Percentiles rank a stretch among this genome's conserved stretches.
These are phyloP conservation scores for Rhyacophila evoluta DNA, from an alignment of 2,888 invertebrate species.

Conservation along the genomic window DNA sequence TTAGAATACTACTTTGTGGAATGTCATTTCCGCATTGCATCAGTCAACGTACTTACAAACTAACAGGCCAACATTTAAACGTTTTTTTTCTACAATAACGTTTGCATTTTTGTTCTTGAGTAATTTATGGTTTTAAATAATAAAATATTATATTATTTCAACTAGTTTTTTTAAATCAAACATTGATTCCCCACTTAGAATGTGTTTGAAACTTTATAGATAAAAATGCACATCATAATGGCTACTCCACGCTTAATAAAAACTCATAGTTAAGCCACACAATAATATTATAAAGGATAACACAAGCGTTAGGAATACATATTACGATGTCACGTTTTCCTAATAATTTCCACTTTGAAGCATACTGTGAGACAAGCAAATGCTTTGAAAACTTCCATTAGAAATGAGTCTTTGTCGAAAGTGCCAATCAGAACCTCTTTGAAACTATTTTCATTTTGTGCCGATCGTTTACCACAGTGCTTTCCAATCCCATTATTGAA, in stretches of 20 bases:
- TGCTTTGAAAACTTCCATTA: not conserved
- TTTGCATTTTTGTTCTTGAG: no score
- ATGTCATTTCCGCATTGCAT: slow-evolving; percentile 5
- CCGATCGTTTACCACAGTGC: not conserved
- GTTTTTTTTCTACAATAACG: no score
- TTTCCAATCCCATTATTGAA: not conserved
- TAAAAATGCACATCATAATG: no score
- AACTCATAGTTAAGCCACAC: no score
- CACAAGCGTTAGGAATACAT: not conserved
- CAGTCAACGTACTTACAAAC: not conserved
- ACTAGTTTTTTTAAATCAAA: no score
- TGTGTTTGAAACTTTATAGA: no score
- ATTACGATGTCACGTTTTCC: not conserved
- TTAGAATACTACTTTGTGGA: not conserved
- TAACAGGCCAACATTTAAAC: no score
- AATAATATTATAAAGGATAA: no score
- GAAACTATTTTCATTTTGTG: not conserved
- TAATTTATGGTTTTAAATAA: no score
- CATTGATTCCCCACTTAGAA: no score
- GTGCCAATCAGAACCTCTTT: slow-evolving; percentile 4
- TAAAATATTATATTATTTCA: no score
- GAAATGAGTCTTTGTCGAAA: not conserved
- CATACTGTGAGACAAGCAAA: slow-evolving; percentile 19
- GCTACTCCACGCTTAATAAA: no score
- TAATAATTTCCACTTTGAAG: not conserved